Conservation (phyloP, 1,140 invertebrate genomes). For the Caenorhabditis latens region DNA sequence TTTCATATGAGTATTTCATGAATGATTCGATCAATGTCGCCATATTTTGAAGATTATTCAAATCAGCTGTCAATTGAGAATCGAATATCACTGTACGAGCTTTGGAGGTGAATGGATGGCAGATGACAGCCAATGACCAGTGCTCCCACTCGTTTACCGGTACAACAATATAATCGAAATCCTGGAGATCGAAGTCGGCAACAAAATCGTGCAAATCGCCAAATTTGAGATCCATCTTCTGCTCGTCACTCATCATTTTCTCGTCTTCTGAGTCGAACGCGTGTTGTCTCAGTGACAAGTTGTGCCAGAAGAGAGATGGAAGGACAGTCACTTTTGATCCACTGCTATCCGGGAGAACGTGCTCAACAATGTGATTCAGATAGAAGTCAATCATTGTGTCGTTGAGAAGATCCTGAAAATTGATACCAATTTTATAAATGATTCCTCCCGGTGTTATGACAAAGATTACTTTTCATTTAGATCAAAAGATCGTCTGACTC, state of each 20-base stretch:
- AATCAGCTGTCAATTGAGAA: constrained; percentile 57
- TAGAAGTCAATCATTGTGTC: constrained; percentile 68
- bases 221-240: constrained; percentile 61
- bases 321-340: constrained; percentile 64
- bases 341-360: constrained; percentile 63
- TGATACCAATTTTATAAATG: background rate
- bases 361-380: constrained; percentile 68
- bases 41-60: constrained; percentile 59
- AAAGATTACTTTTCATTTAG: background rate
- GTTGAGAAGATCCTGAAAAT: constrained; percentile 63
- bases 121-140: constrained; percentile 63
- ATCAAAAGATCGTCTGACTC: background rate
- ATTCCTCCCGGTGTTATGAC: background rate
- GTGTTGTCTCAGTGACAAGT: constrained; percentile 56
- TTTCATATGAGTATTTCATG: constrained; percentile 55
- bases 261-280: constrained; percentile 44
- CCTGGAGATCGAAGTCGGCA: constrained; percentile 63
- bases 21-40: constrained; percentile 58
- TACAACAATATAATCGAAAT: constrained; percentile 65
- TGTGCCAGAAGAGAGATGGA: constrained; percentile 67
- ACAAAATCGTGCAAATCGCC: constrained; percentile 64
- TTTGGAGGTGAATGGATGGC: constrained; percentile 62
- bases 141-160: constrained; percentile 69
- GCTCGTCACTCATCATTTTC: constrained; percentile 46
- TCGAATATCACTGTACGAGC: constrained; percentile 62